phyloP scores from a whole-genome alignment of 2,797 vertebrate genomes.

The Ataeniobius toweri region DNA sequence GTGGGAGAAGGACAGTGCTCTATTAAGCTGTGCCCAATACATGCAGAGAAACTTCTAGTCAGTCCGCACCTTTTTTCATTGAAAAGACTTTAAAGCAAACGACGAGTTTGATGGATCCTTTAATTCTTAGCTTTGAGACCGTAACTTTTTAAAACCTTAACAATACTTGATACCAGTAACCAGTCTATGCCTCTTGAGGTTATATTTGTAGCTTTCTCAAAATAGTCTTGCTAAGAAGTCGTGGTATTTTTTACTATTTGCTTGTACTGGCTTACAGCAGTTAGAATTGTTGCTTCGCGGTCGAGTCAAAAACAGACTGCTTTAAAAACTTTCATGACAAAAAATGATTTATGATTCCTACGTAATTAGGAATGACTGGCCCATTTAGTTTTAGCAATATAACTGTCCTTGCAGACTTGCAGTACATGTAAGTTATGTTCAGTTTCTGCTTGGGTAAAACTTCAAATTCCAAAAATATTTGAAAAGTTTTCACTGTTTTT shows the following conservation, averaged over 20 bases:
- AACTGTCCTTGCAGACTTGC: background rate
- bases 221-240: background rate
- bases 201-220: background rate
- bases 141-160: background rate
- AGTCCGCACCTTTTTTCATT: background rate
- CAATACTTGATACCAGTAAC: background rate
- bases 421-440: background rate
- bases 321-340: background rate
- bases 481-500: background rate
- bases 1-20: too few relatives aligned
- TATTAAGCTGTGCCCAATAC: too few relatives aligned
- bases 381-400: background rate
- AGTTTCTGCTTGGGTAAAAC: background rate
- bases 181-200: background rate
- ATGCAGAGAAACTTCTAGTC: background rate
- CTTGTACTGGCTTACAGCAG: background rate
- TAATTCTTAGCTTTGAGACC: background rate
- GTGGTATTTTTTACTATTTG: constrained; percentile 1
- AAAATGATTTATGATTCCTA: background rate
- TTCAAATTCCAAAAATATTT: background rate
- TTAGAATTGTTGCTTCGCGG: background rate
- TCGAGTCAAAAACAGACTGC: background rate
- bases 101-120: background rate
- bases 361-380: background rate
- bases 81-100: background rate